These are phyloP conservation scores for Apostichopus parvimensis DNA, from an alignment of 35 echinoderm and acorn worm genomes.

Conservation along the genomic window DNA sequence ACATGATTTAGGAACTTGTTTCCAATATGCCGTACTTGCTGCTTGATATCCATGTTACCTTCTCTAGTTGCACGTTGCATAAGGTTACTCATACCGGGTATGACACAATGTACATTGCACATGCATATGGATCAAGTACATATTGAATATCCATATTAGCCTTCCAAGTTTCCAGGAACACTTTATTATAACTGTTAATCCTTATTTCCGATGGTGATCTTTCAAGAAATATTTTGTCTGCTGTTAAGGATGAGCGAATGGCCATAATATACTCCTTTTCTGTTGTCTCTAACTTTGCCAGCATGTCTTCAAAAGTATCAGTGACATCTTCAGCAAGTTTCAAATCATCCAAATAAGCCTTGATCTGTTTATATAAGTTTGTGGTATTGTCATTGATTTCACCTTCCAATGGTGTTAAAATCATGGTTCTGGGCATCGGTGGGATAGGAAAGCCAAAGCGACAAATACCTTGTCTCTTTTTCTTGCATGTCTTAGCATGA, in stretches of 20 bases:
- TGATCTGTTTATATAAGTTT: background rate
- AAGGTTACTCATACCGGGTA: constrained; percentile 67
- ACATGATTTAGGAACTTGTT: constrained; percentile 73
- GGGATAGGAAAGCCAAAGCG: constrained; percentile 66
- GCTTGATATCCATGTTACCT: constrained; percentile 59
- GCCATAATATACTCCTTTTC: constrained; percentile 53
- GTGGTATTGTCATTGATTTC: background rate
- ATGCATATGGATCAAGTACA: constrained; percentile 74
- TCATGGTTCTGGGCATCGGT: constrained; percentile 65
- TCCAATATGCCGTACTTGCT: constrained; percentile 67
- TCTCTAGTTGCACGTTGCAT: constrained; percentile 49
- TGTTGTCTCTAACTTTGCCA: background rate
- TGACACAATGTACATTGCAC: constrained; percentile 69
- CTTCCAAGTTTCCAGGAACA: constrained; percentile 61
- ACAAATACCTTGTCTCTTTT: constrained; percentile 45
- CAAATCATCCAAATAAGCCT: background rate
- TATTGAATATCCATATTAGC: constrained; percentile 72
- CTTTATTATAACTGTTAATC: constrained; percentile 58
- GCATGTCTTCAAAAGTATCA: background rate
- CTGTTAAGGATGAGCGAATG: constrained; percentile 54
- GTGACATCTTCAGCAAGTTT: background rate
- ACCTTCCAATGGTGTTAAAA: constrained; percentile 44
- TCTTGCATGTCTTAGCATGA: constrained; percentile 62
- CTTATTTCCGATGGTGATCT: constrained; percentile 63
- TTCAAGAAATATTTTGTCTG: constrained; percentile 65